A percentile compares a stretch with the other conserved stretches of the same genome.
Evolutionary conservation across 2,113 vertebrate genomes (phyloP).

Genomic region (Oreamnos americanus): DNA sequence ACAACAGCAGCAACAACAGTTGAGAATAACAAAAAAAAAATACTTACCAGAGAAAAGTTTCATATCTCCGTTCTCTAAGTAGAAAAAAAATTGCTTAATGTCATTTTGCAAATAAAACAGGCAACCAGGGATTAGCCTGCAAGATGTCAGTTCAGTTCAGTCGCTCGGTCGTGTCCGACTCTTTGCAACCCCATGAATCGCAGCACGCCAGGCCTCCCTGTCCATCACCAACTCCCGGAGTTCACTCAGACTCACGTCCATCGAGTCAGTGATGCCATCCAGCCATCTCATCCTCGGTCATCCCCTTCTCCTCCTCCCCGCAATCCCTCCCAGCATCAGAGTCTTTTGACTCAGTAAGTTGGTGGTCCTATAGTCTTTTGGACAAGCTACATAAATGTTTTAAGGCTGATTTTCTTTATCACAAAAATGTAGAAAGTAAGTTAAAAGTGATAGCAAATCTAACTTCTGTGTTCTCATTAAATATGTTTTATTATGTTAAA

Average conservation of each 20-base stretch:
- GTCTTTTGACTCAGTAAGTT: neutral
- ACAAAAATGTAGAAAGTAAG: neutral
- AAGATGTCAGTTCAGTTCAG: neutral
- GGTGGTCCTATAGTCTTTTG: neutral
- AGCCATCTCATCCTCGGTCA: too few species aligned
- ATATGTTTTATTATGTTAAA: neutral
- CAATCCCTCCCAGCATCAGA: too few species aligned
- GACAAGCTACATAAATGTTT: neutral
- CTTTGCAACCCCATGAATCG: too few species aligned
- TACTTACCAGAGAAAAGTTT: neutral
- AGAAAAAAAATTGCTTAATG: neutral
- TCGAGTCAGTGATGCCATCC: too few species aligned
- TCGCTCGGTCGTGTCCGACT: too few species aligned
- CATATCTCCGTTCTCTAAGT: neutral
- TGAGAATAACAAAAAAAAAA: neutral
- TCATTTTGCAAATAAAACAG: neutral
- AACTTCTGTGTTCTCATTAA: neutral
- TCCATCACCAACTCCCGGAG: too few species aligned
- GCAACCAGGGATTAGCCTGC: neutral
- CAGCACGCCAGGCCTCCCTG: too few species aligned
- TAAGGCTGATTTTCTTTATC: neutral
- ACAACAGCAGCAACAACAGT: neutral
- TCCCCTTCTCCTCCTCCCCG: too few species aligned
- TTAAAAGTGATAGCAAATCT: neutral
- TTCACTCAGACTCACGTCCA: too few species aligned